phyloP scores from a whole-genome alignment of 2,113 vertebrate genomes.

The Butorides virescens region DNA sequence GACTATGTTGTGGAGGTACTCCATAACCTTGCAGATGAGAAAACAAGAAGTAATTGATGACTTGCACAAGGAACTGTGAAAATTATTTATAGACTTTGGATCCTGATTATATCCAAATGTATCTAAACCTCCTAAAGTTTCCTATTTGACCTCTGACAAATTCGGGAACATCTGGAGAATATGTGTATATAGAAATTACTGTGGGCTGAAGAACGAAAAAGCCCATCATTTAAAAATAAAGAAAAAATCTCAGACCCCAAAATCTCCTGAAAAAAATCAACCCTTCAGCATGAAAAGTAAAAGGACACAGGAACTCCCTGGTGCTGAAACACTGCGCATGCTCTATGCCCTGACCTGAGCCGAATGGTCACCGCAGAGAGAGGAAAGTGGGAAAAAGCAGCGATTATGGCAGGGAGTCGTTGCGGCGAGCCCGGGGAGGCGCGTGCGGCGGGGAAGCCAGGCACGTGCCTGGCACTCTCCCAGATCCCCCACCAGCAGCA shows the following conservation, averaged over 20 bases:
- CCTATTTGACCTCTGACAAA: background rate
- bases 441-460: background rate
- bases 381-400: fast-evolving
- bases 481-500: background rate
- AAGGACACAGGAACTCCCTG: fast-evolving
- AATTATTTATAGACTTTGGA: background rate
- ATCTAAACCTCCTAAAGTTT: background rate
- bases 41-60: background rate
- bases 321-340: fast-evolving
- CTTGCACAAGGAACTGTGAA: background rate
- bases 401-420: fast-evolving
- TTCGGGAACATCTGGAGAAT: background rate
- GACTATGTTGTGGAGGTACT: background rate
- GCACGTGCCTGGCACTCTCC: slow-evolving; percentile 22
- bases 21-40: background rate
- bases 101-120: background rate
- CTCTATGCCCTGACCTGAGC: background rate
- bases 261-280: background rate
- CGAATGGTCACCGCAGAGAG: fast-evolving
- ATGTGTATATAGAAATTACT: background rate
- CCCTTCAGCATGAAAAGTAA: background rate
- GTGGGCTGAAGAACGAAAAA: background rate
- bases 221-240: background rate
- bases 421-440: background rate
- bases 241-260: background rate